Evolutionary conservation across 1,140 invertebrate genomes (phyloP).

Genomic region (Phortica variegata): DNA sequence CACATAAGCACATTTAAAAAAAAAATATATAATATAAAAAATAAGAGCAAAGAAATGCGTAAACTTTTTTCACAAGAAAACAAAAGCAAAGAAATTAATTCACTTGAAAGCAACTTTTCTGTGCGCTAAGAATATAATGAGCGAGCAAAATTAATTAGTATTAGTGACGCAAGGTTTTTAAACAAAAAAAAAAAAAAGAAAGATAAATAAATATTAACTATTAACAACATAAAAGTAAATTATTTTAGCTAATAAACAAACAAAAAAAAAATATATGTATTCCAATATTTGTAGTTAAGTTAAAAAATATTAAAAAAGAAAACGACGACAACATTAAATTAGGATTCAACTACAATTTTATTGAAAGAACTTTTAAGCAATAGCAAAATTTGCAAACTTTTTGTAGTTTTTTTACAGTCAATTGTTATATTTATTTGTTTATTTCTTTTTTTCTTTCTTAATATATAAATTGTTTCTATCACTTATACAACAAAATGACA

Average conservation of each 20-base stretch:
- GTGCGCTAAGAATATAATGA: not conserved
- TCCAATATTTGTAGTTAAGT: too few relatives aligned
- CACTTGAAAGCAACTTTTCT: slow-evolving; percentile 15
- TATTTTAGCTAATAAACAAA: not conserved
- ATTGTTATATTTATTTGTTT: too few relatives aligned
- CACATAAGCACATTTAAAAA: slow-evolving; percentile 30
- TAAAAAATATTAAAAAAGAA: too few relatives aligned
- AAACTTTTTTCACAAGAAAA: slow-evolving; percentile 31
- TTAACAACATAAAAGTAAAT: not conserved
- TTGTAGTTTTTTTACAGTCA: too few relatives aligned
- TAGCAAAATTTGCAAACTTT: too few relatives aligned
- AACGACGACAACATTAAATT: too few relatives aligned
- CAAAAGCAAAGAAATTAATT: slow-evolving; percentile 15
- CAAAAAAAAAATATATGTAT: too few relatives aligned
- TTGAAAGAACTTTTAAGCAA: too few relatives aligned
- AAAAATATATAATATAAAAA: slow-evolving; percentile 20
- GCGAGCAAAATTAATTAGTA: slow-evolving; percentile 21
- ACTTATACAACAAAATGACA: too few relatives aligned
- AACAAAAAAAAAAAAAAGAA: slow-evolving; percentile 16
- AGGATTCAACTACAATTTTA: too few relatives aligned
- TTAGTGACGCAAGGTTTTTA: slow-evolving; percentile 49
- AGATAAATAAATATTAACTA: not conserved
- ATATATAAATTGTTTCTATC: too few relatives aligned
- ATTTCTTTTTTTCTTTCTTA: too few relatives aligned
- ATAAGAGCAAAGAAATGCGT: slow-evolving; percentile 8